Percentiles rank a stretch among this genome's conserved stretches.
These are phyloP conservation scores for Balearica regulorum DNA, from an alignment of 2,797 vertebrate genomes.

Conservation along the genomic window DNA sequence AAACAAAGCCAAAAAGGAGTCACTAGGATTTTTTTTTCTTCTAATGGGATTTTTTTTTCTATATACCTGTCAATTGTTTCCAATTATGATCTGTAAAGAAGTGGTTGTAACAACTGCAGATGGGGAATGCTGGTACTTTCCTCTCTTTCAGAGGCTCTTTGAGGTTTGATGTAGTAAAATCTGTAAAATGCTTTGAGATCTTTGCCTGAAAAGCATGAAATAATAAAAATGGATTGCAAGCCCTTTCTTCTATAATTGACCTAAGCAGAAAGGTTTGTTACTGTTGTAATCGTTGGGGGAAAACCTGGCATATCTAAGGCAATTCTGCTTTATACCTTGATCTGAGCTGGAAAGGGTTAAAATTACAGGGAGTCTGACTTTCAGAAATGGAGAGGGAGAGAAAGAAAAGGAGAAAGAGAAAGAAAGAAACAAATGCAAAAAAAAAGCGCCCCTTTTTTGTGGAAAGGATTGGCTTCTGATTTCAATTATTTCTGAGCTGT, in stretches of 20 bases:
- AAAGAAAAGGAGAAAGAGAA: not conserved
- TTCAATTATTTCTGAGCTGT: constrained; percentile 69
- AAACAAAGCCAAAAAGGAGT: not conserved
- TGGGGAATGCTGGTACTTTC: not conserved
- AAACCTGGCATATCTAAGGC: not conserved
- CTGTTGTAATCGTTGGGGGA: not conserved
- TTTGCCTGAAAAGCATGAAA: not conserved
- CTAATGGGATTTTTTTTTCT: not conserved
- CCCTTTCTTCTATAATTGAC: not conserved
- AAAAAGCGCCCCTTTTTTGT: not conserved
- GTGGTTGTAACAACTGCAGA: not conserved
- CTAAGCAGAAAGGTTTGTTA: not conserved
- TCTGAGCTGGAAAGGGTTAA: constrained; percentile 7
- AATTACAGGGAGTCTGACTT: constrained; percentile 1
- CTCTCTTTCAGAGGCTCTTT: not conserved
- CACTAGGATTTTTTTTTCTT: not conserved
- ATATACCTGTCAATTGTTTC: not conserved
- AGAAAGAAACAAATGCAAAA: not conserved
- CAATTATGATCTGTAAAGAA: not conserved
- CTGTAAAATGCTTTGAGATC: not conserved
- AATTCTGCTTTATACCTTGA: not conserved
- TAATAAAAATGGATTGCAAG: not conserved
- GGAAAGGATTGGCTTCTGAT: constrained; percentile 61
- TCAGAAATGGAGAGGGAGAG: not conserved
- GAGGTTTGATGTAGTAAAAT: not conserved